phyloP scores from a whole-genome alignment of 2,797 vertebrate species.

The Atherinosoma microstoma region DNA sequence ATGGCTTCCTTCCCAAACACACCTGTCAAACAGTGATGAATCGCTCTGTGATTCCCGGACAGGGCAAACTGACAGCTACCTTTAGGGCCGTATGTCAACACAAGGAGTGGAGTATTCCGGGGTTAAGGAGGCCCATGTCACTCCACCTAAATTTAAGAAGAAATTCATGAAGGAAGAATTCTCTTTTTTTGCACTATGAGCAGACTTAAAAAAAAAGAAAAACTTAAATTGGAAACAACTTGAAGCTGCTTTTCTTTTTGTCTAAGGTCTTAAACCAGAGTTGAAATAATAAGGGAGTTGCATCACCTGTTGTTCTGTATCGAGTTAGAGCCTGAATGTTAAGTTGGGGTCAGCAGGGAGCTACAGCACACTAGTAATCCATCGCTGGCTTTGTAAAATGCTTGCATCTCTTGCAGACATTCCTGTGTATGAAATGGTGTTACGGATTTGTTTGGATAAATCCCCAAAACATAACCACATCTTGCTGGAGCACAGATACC shows the following conservation, averaged over 20 bases:
- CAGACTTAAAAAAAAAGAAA: not conserved
- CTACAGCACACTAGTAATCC: slow-evolving; percentile 24
- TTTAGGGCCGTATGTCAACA: slow-evolving; percentile 72
- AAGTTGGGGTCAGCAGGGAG: slow-evolving; percentile 55
- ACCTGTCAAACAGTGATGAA: slow-evolving; percentile 77
- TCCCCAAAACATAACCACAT: not conserved
- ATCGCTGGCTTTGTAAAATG: slow-evolving; percentile 21
- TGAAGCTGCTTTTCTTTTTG: not conserved
- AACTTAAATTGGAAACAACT: not conserved
- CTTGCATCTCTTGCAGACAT: not conserved
- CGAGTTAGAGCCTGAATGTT: slow-evolving; percentile 30
- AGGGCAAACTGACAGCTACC: slow-evolving; percentile 74
- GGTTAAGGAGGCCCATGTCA: slow-evolving; percentile 77
- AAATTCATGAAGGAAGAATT: not conserved
- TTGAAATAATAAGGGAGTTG: slow-evolving; percentile 35
- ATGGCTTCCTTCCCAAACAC: slow-evolving; percentile 48
- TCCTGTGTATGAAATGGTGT: not conserved
- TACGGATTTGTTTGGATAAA: not conserved
- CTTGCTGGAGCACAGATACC: not conserved
- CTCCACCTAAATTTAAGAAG: slow-evolving; percentile 31
- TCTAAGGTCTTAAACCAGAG: not conserved
- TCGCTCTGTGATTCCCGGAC: slow-evolving; percentile 62
- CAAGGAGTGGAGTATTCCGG: slow-evolving; percentile 63
- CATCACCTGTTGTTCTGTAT: slow-evolving; percentile 7
- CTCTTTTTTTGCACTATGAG: slow-evolving; percentile 1